Conservation (phyloP, 2,113 vertebrate species). For the Pitta sordida region DNA sequence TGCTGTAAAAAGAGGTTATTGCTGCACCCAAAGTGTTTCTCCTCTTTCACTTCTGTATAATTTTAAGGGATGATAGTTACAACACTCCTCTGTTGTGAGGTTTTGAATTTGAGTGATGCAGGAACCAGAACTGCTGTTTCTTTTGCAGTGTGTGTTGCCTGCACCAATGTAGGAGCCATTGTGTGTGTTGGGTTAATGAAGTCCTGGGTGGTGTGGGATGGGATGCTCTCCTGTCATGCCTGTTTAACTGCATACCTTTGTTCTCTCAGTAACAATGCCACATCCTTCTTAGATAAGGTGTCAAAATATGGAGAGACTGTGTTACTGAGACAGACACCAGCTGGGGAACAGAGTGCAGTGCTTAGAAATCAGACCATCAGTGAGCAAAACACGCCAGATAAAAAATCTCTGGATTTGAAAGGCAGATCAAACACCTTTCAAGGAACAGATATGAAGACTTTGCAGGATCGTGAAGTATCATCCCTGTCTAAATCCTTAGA, state of each 20-base stretch:
- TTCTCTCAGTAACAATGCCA: conserved; percentile 31
- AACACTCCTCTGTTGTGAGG: background rate
- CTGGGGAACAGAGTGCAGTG: conserved; percentile 13
- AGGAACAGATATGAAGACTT: background rate
- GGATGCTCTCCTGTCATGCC: background rate
- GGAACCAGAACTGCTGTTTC: background rate
- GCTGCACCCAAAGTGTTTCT: background rate
- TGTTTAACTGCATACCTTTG: background rate
- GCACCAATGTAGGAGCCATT: background rate
- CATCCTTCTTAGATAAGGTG: conserved; percentile 32
- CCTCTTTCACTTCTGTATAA: background rate
- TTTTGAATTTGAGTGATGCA: background rate
- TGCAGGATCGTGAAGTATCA: background rate
- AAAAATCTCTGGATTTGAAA: conserved; percentile 5
- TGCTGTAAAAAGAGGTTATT: background rate
- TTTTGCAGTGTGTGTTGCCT: background rate
- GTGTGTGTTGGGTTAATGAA: background rate
- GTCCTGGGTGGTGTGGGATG: background rate
- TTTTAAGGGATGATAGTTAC: background rate
- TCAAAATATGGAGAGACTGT: conserved; percentile 33
- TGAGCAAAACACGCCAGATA: background rate
- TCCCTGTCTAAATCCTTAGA: conserved; percentile 23
- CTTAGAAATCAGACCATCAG: conserved; percentile 1
- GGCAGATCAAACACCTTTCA: background rate
- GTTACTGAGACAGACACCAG: conserved; percentile 27